Evolutionary conservation across 2,113 vertebrate species (phyloP).

Genomic region (Brachypteracias leptosomus): DNA sequence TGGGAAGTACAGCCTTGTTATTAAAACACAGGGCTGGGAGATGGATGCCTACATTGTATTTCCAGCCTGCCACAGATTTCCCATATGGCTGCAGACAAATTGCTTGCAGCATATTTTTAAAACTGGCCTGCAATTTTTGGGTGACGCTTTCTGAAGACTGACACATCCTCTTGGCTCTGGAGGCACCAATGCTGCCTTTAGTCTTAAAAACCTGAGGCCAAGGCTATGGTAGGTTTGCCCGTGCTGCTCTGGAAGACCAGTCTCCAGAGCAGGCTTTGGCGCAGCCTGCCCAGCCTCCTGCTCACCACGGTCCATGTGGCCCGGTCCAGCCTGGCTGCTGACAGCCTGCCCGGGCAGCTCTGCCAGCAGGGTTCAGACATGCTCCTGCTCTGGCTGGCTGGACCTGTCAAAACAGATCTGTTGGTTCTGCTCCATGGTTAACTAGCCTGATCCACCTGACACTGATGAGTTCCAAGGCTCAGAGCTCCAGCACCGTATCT

Average conservation of each 20-base stretch:
- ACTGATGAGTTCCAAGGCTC: neutral
- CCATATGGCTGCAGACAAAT: neutral
- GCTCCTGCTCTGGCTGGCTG: neutral
- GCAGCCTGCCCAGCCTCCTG: fast-evolving
- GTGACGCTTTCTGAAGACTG: neutral
- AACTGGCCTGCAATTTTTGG: neutral
- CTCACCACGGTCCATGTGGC: fast-evolving
- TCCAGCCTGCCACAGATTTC: slow-evolving; percentile 7
- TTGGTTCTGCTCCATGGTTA: neutral
- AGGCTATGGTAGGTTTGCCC: neutral
- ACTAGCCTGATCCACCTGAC: neutral
- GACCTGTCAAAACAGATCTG: slow-evolving; percentile 5
- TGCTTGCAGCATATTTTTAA: neutral
- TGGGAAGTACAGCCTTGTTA: slow-evolving; percentile 23
- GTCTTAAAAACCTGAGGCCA: neutral
- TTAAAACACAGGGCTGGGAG: slow-evolving; percentile 19
- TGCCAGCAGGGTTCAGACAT: neutral
- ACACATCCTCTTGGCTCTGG: neutral
- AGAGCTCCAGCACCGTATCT: neutral
- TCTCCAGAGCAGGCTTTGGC: fast-evolving
- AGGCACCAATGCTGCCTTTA: neutral
- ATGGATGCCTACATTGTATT: neutral
- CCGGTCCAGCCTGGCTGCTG: neutral
- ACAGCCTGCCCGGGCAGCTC: neutral
- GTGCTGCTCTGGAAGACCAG: neutral